These are phyloP conservation scores for Echiichthys vipera DNA, from an alignment of 2,797 vertebrate genomes.

Conservation along the genomic window DNA sequence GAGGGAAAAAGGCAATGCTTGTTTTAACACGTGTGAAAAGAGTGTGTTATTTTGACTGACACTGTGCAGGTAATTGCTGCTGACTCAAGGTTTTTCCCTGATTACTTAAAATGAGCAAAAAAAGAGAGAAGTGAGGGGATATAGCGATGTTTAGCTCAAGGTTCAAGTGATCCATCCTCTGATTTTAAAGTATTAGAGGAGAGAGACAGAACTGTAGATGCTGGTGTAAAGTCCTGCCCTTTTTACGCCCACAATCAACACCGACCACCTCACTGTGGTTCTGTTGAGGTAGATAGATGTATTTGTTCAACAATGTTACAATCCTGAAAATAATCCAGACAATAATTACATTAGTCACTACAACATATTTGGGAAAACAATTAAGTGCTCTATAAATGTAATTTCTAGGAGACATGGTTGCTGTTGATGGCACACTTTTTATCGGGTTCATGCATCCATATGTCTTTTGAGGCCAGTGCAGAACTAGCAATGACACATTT, in stretches of 20 bases:
- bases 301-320: neutral
- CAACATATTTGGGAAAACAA: neutral
- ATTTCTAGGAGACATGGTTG: neutral
- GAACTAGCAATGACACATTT: neutral
- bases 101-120: constrained; percentile 21
- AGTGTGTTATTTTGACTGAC: constrained; percentile 15
- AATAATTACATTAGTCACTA: too few species aligned
- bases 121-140: neutral
- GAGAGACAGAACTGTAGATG: neutral
- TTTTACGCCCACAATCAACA: neutral
- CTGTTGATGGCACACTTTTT: neutral
- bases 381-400: neutral
- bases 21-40: constrained; percentile 15
- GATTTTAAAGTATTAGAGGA: neutral
- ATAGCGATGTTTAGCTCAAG: neutral
- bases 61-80: constrained; percentile 14
- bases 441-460: neutral
- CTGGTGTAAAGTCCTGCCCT: neutral
- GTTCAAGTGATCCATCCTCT: too few species aligned
- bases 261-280: neutral
- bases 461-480: neutral
- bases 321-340: neutral
- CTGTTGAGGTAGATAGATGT: neutral
- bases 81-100: constrained; percentile 20
- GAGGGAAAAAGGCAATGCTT: neutral